A percentile compares a stretch with the other conserved stretches of the same genome.
Evolutionary conservation across 2,888 invertebrate genomes (phyloP).

Genomic region (Oxytorus armatus): DNA sequence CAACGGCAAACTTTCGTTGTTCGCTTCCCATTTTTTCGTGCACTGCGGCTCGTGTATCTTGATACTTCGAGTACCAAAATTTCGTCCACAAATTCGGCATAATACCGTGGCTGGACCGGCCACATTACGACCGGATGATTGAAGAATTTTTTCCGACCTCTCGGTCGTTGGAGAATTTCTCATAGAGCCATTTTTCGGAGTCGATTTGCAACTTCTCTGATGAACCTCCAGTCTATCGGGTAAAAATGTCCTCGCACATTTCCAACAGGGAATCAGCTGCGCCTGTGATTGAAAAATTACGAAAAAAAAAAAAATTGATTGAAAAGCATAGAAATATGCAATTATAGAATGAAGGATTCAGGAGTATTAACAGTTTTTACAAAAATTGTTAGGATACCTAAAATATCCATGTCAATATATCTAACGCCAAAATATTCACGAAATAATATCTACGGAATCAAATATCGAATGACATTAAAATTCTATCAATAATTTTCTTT

Average conservation of each 20-base stretch:
- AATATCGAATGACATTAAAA: too few species aligned
- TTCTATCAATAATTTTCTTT: too few species aligned
- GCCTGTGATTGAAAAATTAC: too few species aligned
- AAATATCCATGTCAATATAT: too few species aligned
- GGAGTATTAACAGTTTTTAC: too few species aligned
- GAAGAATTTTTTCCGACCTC: slow-evolving; percentile 40
- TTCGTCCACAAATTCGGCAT: slow-evolving; percentile 89
- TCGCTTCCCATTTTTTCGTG: slow-evolving; percentile 87
- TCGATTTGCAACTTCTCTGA: slow-evolving; percentile 84
- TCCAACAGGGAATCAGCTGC: slow-evolving; percentile 87
- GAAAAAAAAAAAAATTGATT: slow-evolving; percentile 7
- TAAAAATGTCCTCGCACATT: slow-evolving; percentile 89
- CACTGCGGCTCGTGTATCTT: slow-evolving; percentile 89
- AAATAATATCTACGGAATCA: too few species aligned
- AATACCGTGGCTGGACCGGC: slow-evolving; percentile 78
- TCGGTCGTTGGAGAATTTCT: slow-evolving; percentile 36
- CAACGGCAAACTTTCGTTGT: slow-evolving; percentile 86
- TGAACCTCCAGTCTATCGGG: slow-evolving; percentile 89
- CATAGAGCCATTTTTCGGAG: slow-evolving; percentile 56
- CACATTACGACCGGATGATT: not conserved
- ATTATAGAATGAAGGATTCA: too few species aligned
- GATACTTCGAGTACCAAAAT: slow-evolving; percentile 88
- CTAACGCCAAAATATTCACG: too few species aligned
- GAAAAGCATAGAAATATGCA: not conserved
- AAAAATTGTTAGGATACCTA: too few species aligned